Conservation (phyloP, 2,113 vertebrate genomes). For the Edolisoma coerulescens region DNA sequence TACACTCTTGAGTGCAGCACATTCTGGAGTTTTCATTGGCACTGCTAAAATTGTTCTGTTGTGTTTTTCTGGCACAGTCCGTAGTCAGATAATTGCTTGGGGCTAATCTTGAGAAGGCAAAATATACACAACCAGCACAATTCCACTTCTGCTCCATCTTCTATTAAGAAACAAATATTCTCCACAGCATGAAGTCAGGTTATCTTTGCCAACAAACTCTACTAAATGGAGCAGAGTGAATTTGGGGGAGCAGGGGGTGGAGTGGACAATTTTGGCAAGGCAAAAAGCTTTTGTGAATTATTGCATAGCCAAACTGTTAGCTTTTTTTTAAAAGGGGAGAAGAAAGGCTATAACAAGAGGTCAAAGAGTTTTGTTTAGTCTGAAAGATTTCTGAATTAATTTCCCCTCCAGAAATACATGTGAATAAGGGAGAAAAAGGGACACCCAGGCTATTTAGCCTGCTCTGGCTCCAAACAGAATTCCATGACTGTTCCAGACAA, state of each 20-base stretch:
- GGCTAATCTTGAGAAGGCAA: slow-evolving; percentile 61
- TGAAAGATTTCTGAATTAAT: not conserved
- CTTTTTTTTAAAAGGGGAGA: not conserved
- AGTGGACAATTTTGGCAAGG: not conserved
- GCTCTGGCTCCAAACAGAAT: not conserved
- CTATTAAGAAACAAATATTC: slow-evolving; percentile 54
- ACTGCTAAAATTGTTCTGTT: slow-evolving; percentile 61
- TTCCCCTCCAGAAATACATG: not conserved
- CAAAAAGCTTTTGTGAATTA: slow-evolving; percentile 8
- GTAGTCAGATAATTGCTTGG: slow-evolving; percentile 57
- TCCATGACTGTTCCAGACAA: not conserved
- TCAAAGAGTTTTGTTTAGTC: slow-evolving; percentile 31
- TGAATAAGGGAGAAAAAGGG: not conserved
- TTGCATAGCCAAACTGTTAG: not conserved
- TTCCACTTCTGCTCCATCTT: slow-evolving; percentile 36
- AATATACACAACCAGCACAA: slow-evolving; percentile 50
- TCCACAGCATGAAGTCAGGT: not conserved
- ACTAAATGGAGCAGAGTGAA: slow-evolving; percentile 8
- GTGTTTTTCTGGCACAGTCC: slow-evolving; percentile 57
- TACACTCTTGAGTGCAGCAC: slow-evolving; percentile 54
- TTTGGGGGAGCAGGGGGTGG: not conserved
- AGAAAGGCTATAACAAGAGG: not conserved
- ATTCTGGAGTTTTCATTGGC: slow-evolving; percentile 67
- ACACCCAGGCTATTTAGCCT: not conserved
- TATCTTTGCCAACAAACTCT: slow-evolving; percentile 22